Base-by-base conservation (phyloP, 2,888 invertebrate genomes). In the Arge pagana region DNA sequence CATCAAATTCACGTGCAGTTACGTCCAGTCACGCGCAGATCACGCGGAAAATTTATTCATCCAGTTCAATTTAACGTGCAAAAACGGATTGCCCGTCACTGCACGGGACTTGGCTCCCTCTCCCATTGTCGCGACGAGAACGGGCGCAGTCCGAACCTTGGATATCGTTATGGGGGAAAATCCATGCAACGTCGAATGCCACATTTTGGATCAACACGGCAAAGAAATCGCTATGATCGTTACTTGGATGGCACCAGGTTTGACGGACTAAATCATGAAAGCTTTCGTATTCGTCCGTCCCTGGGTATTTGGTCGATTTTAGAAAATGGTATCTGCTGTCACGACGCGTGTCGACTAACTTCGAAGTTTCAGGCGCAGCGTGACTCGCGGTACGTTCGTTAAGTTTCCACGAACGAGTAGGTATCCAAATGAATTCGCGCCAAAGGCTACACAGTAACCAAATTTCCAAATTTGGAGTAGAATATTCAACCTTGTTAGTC, bases 1-100 rank as follows among this genome's bases (percentile, higher is more conserved):
- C 57, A 74, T 81, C 53, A 63, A 62, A 55, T 79, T 82, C 66
- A 77, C 72, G 55, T 83, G 83, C 72, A 79, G 77, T 54, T 83
- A 81, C 68, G n/a, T n/a, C n/a, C n/a, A n/a, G n/a, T n/a, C n/a
- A n/a, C n/a, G n/a, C n/a, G n/a, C n/a, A n/a, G 67, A 76, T 53
- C 78, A 78, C 61, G 60, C 66, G 45, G 72, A 77, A 37, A 58
- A 54, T 39, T 66, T 79, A 62, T 63, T 71, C 56, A 77, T 81
- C 60, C 65, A 74, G 58, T 77, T 80, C 61, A 65, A 68, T 61
- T 69, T 77, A 52, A 61, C 60, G 23, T 54, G 63, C 26, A 59
- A 57, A 55, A 43, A 60, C 41, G 62, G 59, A 15, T 40, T 56
- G 18, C 63, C 66, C 2, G 16, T 71, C 43, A 70, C 66, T 45